Conservation (phyloP, 2,888 invertebrate species). For the Andrena dorsata region DNA sequence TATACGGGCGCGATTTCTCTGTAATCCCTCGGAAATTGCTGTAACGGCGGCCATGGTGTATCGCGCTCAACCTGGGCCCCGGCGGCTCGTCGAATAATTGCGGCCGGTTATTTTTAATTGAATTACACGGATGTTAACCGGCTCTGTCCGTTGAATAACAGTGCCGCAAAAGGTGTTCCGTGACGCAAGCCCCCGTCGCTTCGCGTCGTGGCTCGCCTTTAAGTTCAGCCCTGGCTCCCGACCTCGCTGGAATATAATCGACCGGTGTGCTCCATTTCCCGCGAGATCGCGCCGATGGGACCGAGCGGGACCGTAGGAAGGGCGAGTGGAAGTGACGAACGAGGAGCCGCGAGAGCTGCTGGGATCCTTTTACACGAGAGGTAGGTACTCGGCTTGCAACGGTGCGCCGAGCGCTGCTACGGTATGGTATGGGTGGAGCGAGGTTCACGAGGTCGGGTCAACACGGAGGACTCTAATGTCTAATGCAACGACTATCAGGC, state of each 20-base stretch:
- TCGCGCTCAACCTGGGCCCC: conserved; percentile 11
- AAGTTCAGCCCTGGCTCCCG: conserved; percentile 70
- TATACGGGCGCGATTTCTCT: conserved; percentile 42
- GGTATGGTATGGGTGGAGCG: conserved; percentile 71
- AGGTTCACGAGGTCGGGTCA: conserved; percentile 82
- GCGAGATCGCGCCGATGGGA: conserved; percentile 74
- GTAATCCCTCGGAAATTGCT: conserved; percentile 48
- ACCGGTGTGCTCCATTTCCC: conserved; percentile 81
- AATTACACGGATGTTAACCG: conserved; percentile 41
- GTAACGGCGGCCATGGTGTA: conserved; percentile 26
- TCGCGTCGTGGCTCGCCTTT: conserved; percentile 54
- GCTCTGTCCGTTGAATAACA: conserved; percentile 54
- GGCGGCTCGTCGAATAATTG: conserved; percentile 33
- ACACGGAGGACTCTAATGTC: conserved; percentile 70
- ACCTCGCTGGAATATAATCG: conserved; percentile 74
- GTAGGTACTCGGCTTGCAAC: conserved; percentile 57
- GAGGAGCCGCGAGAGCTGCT: conserved; percentile 53
- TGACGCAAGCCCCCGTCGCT: conserved; percentile 55
- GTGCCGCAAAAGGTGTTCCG: conserved; percentile 57
- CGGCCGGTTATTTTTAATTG: conserved; percentile 48
- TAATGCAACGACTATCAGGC: conserved; percentile 65
- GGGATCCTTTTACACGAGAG: conserved; percentile 77
- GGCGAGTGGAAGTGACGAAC: conserved; percentile 38
- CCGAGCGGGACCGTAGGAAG: conserved; percentile 40
- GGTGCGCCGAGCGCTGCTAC: conserved; percentile 44